phyloP scores from a whole-genome alignment of 2,888 invertebrate genomes.

The Brassicogethes aeneus region DNA sequence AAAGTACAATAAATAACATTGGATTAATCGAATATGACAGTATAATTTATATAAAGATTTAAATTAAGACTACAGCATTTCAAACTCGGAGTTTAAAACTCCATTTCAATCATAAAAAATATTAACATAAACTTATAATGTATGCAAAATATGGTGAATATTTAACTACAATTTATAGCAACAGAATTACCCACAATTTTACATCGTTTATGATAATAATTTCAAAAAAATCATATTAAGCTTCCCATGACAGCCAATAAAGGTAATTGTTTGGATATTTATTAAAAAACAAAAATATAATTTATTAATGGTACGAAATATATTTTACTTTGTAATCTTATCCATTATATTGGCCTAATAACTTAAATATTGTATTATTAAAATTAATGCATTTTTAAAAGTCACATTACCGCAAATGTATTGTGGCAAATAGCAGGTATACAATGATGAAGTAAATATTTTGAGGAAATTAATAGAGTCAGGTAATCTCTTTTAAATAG shows the following conservation, averaged over 20 bases:
- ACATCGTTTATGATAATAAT: not conserved
- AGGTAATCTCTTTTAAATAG: not conserved
- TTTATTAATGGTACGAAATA: no score
- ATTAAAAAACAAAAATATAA: no score
- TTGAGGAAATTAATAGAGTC: not conserved
- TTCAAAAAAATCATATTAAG: not conserved
- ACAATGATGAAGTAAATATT: not conserved
- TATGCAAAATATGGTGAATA: constrained; percentile 1
- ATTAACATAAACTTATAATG: not conserved
- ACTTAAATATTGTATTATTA: no score
- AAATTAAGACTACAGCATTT: not conserved
- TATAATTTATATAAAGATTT: constrained; percentile 11
- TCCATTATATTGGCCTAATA: no score
- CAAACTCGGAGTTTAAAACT: constrained; percentile 4
- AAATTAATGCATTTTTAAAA: not conserved
- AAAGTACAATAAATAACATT: constrained; percentile 15
- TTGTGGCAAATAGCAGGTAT: not conserved
- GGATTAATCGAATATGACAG: constrained; percentile 16
- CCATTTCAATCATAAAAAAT: constrained; percentile 1
- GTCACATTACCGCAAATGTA: not conserved
- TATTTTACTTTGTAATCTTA: no score
- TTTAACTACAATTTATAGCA: constrained; percentile 2
- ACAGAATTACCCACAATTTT: not conserved
- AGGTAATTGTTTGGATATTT: no score
- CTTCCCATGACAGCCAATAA: not conserved